A percentile compares a stretch with the other conserved stretches of the same genome.
Evolutionary conservation across 2,888 invertebrate genomes (phyloP).

Genomic region (Homarus gammarus): DNA sequence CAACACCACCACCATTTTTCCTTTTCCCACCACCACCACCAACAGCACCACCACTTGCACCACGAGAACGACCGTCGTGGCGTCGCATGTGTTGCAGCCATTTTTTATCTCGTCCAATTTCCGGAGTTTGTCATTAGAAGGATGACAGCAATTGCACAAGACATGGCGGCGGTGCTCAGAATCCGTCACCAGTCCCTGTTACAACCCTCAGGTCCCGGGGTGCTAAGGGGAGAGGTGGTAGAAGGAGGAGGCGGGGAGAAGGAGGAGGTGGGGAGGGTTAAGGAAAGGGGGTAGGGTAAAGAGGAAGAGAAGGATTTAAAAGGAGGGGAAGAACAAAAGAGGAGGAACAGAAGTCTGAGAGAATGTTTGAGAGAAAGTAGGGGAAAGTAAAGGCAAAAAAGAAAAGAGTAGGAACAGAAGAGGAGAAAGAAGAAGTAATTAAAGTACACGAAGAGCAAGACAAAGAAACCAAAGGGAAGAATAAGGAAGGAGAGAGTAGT

Average conservation of each 20-base stretch:
- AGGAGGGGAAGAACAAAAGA: neutral
- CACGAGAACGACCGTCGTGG: no score
- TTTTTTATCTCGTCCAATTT: conserved; percentile 66
- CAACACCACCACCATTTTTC: neutral
- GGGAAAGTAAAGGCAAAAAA: neutral
- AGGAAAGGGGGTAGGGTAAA: neutral
- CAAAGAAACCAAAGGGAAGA: no score
- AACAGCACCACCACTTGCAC: neutral
- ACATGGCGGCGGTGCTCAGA: conserved; percentile 29
- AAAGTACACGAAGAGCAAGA: no score
- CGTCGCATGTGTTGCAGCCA: conserved; percentile 58
- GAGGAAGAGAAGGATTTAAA: neutral
- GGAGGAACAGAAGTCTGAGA: neutral
- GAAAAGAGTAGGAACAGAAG: neutral
- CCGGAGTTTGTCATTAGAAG: conserved; percentile 65
- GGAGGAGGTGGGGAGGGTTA: neutral
- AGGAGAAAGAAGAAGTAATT: neutral
- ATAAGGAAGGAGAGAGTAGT: no score
- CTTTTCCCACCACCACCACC: neutral
- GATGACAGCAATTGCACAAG: conserved; percentile 68
- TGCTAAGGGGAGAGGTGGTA: neutral
- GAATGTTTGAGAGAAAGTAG: neutral
- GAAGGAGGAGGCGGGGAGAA: neutral
- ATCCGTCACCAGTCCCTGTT: neutral
- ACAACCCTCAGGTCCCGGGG: neutral